phyloP scores from a whole-genome alignment of 92 coral and sea anemone genomes.

The Zoanthus sociatus region DNA sequence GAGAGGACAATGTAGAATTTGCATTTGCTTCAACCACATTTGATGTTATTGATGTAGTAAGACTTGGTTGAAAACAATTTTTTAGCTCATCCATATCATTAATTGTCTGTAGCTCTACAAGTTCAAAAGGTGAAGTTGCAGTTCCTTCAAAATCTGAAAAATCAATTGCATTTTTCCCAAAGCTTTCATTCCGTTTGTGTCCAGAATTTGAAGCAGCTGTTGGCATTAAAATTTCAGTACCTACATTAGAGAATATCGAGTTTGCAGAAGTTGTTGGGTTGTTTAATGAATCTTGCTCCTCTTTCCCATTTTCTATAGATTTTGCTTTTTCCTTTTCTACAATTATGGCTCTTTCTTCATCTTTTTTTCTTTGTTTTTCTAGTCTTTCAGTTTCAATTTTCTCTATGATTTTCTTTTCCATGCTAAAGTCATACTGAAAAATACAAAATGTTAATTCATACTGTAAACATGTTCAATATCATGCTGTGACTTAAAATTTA shows the following conservation, averaged over 20 bases:
- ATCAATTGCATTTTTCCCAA: slow-evolving; percentile 82
- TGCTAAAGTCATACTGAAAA: slow-evolving; percentile 87
- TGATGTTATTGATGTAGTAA: slow-evolving; percentile 27
- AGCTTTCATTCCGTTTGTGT: slow-evolving; percentile 78
- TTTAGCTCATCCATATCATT: slow-evolving; percentile 96
- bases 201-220: slow-evolving; percentile 75
- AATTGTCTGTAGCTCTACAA: slow-evolving; percentile 94
- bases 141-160: slow-evolving; percentile 95
- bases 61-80: slow-evolving; percentile 78
- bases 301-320: slow-evolving; percentile 39
- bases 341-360: slow-evolving; percentile 47
- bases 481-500: too few species aligned
- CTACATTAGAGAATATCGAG: slow-evolving; percentile 76
- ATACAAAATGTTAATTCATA: not conserved
- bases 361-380: slow-evolving; percentile 55
- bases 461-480: too few species aligned
- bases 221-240: slow-evolving; percentile 91
- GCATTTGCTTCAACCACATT: not conserved
- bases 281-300: slow-evolving; percentile 21
- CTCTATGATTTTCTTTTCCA: slow-evolving; percentile 78
- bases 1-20: not conserved
- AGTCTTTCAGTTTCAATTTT: slow-evolving; percentile 70
- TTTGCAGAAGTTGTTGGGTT: slow-evolving; percentile 54
- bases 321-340: slow-evolving; percentile 56
- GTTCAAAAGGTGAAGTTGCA: slow-evolving; percentile 93